Conservation (phyloP, 2,113 vertebrate genomes). For the Gymnorhina tibicen region DNA sequence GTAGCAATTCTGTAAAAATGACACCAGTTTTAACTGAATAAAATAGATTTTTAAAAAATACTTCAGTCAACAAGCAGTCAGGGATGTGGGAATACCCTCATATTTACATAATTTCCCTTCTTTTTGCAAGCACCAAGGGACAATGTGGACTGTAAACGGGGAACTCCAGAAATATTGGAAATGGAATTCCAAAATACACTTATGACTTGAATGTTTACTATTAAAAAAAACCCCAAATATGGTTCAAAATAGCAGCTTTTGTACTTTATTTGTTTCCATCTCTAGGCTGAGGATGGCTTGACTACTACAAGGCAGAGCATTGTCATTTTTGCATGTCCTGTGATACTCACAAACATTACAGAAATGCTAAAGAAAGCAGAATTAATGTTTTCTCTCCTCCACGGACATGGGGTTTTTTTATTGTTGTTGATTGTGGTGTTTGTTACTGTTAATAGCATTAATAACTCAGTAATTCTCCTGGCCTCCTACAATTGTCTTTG, state of each 20-base stretch:
- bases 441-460: not conserved
- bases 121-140: not conserved
- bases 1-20: not conserved
- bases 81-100: not conserved
- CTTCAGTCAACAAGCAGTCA: not conserved
- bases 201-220: not conserved
- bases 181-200: not conserved
- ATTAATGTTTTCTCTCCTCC: not conserved
- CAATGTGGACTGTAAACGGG: not conserved
- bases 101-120: not conserved
- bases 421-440: not conserved
- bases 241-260: not conserved
- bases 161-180: not conserved
- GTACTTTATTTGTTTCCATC: not conserved
- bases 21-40: not conserved
- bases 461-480: not conserved
- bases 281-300: not conserved
- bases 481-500: not conserved
- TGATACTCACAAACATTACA: not conserved
- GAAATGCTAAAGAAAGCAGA: not conserved
- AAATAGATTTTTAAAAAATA: not conserved
- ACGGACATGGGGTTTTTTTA: rapidly evolving
- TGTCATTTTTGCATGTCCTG: not conserved
- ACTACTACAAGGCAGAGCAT: not conserved
- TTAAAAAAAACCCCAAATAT: rapidly evolving